A percentile compares a stretch with the other conserved stretches of the same genome.
Conservation (phyloP, 2,113 vertebrate species). For the Bungarus multicinctus region DNA sequence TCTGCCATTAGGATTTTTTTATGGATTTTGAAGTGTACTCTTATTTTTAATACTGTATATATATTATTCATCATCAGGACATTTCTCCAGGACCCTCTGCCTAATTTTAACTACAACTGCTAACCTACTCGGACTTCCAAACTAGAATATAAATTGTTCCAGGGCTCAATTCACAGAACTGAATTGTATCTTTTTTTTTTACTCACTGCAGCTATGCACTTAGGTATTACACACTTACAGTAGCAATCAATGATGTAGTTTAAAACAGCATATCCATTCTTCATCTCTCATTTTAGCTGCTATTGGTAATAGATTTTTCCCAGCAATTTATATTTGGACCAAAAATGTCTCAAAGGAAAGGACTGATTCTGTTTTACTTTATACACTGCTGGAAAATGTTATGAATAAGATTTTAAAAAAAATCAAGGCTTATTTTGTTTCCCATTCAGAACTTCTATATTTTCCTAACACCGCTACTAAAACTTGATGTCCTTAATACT, state of each 20-base stretch:
- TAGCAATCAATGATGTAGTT: neutral
- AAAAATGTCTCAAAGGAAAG: slow-evolving; percentile 13
- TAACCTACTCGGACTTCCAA: neutral
- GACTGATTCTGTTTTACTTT: slow-evolving; percentile 1
- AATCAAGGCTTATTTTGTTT: neutral
- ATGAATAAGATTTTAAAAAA: neutral
- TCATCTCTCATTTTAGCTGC: neutral
- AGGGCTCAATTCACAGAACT: neutral
- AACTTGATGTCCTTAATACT: neutral
- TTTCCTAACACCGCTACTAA: neutral
- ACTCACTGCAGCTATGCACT: neutral
- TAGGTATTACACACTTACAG: neutral
- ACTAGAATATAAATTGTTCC: neutral
- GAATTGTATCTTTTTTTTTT: neutral
- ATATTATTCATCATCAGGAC: neutral
- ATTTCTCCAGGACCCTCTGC: neutral
- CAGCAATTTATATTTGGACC: neutral
- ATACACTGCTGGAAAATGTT: neutral
- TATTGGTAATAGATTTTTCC: neutral
- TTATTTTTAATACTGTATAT: neutral
- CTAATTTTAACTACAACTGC: neutral
- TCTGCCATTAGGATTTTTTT: neutral
- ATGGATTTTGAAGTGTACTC: neutral
- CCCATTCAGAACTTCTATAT: neutral
- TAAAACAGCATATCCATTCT: neutral